Evolutionary conservation across 2,888 invertebrate genomes (phyloP).

Genomic region (Meganola albula): DNA sequence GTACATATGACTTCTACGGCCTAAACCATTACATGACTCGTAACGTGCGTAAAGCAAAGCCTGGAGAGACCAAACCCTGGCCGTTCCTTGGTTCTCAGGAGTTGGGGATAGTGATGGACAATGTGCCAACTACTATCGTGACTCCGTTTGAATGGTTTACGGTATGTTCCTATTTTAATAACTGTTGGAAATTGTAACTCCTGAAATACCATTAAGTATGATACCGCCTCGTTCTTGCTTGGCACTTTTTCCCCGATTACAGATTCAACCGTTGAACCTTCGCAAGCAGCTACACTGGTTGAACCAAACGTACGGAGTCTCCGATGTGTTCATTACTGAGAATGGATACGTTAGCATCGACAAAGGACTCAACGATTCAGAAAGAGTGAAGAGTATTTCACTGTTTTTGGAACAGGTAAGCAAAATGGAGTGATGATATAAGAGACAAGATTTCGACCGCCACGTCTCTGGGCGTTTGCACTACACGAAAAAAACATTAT

Average conservation of each 20-base stretch:
- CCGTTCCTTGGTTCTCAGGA: constrained; percentile 35
- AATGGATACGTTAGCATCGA: neutral
- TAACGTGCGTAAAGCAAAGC: constrained; percentile 36
- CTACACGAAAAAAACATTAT: no score
- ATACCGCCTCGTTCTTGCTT: no score
- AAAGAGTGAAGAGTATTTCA: neutral
- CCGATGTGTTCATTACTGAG: neutral
- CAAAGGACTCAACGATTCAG: neutral
- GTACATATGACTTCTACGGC: constrained; percentile 79
- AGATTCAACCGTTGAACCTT: neutral
- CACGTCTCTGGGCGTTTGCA: no score
- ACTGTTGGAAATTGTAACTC: no score
- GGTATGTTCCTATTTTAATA: neutral
- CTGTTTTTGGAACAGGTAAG: neutral
- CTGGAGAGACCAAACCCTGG: constrained; percentile 30
- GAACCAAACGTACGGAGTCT: constrained; percentile 36
- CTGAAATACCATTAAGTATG: no score
- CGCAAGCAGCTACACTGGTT: constrained; percentile 50
- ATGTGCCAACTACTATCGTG: constrained; percentile 25
- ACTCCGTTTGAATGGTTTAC: constrained; percentile 26
- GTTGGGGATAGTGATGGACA: constrained; percentile 22
- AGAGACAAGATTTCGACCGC: no score
- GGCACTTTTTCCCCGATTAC: neutral
- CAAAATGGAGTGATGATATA: no score
- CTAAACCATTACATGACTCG: constrained; percentile 79